Evolutionary conservation across 2,797 vertebrate species (phyloP).

Genomic region (Cossypha dichroa): DNA sequence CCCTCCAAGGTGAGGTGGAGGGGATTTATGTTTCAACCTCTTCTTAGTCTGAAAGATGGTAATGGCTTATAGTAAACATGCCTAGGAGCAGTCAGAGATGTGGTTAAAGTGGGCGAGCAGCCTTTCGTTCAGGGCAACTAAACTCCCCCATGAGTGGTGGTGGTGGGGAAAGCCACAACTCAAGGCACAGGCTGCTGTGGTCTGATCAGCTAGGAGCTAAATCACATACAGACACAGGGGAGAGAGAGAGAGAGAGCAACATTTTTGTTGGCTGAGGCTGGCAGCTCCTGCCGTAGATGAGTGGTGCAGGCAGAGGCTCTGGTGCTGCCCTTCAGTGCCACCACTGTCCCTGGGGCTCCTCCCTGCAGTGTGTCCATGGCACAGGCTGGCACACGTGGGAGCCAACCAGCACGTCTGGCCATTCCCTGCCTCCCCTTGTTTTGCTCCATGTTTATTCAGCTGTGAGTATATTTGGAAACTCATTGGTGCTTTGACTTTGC

Average conservation of each 20-base stretch:
- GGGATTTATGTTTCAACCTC: not conserved
- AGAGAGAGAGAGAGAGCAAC: not conserved
- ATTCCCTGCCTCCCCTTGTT: not conserved
- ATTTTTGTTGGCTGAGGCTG: not conserved
- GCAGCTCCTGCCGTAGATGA: not conserved
- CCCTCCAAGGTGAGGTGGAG: not conserved
- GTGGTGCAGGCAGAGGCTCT: not conserved
- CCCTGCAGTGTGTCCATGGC: fast-evolving
- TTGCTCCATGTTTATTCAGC: slow-evolving; percentile 46
- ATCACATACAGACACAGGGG: not conserved
- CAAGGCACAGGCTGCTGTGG: not conserved
- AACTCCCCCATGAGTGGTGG: not conserved
- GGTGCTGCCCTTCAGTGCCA: not conserved
- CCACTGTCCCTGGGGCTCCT: fast-evolving
- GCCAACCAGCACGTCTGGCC: fast-evolving
- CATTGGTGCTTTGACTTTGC: not conserved
- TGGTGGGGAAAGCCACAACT: not conserved
- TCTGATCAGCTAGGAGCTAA: not conserved
- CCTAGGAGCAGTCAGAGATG: not conserved
- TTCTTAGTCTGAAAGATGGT: not conserved
- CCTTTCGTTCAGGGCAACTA: not conserved
- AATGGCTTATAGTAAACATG: not conserved
- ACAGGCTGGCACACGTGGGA: not conserved
- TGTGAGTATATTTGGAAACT: slow-evolving; percentile 51
- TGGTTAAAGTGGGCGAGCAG: not conserved